These are phyloP conservation scores for Gryon sp. DNA, from an alignment of 1,140 invertebrate genomes.

Conservation along the genomic window DNA sequence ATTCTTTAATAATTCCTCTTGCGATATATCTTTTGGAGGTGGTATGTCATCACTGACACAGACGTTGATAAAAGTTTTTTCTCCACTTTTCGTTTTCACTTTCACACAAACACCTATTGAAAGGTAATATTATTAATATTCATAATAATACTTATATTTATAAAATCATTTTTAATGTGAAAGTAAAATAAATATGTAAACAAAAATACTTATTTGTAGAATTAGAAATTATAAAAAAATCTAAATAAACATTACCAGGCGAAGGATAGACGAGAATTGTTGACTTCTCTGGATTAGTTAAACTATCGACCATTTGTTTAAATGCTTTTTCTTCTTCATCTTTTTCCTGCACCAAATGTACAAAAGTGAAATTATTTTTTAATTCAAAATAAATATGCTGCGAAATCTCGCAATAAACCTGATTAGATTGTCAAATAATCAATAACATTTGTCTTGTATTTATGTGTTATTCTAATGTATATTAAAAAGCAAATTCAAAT, in stretches of 20 bases:
- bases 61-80: constrained; percentile 90
- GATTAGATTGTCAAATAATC: too few species aligned
- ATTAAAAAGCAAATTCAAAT: too few species aligned
- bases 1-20: constrained; percentile 86
- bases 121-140: constrained; percentile 58
- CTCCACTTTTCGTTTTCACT: constrained; percentile 83
- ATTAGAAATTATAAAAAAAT: neutral
- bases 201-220: constrained; percentile 1
- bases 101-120: constrained; percentile 94
- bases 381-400: too few species aligned
- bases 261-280: constrained; percentile 29
- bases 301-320: constrained; percentile 27
- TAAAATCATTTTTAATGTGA: too few species aligned
- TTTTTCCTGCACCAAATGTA: constrained; percentile 25
- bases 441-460: too few species aligned
- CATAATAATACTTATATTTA: neutral
- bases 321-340: constrained; percentile 35
- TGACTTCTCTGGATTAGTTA: constrained; percentile 18
- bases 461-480: too few species aligned
- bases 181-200: too few species aligned
- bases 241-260: constrained; percentile 20
- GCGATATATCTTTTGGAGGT: constrained; percentile 88
- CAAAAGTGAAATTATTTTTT: neutral
- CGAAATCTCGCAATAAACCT: too few species aligned
- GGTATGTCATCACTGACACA: constrained; percentile 88